Percentiles rank a stretch among this genome's conserved stretches.
phyloP scores from a whole-genome alignment of 1,140 invertebrate species.

The Drosophila virilis region DNA sequence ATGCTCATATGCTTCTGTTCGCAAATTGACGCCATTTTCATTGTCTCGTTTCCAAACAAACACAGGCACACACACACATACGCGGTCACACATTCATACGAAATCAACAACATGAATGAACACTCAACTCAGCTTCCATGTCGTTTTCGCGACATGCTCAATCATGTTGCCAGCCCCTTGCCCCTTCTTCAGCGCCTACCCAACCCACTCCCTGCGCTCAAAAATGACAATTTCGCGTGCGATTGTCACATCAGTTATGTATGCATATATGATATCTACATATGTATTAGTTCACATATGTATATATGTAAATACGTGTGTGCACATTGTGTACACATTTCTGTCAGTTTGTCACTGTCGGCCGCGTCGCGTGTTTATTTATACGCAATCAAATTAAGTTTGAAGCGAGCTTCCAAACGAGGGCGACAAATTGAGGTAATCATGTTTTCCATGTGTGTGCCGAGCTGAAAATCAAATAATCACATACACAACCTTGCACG shows the following conservation, averaged over 20 bases:
- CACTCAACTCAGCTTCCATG: constrained; percentile 76
- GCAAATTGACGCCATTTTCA: constrained; percentile 78
- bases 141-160: constrained; percentile 50
- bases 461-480: constrained; percentile 58
- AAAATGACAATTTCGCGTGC: constrained; percentile 81
- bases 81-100: constrained; percentile 15
- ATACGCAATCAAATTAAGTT: constrained; percentile 80
- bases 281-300: not conserved
- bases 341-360: constrained; percentile 76
- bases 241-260: constrained; percentile 81
- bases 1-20: constrained; percentile 30
- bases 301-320: constrained; percentile 2
- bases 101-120: constrained; percentile 71
- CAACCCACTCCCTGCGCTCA: constrained; percentile 4
- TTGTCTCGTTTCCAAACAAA: constrained; percentile 44
- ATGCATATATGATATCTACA: constrained; percentile 54
- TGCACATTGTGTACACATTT: constrained; percentile 45
- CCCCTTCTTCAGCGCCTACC: not conserved
- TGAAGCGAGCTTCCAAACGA: constrained; percentile 63
- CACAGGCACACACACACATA: constrained; percentile 8
- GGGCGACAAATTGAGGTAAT: constrained; percentile 74
- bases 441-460: constrained; percentile 59
- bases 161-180: constrained; percentile 32
- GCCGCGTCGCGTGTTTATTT: constrained; percentile 69
- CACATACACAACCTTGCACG: constrained; percentile 15